Evolutionary conservation across 1,140 invertebrate species (phyloP), one percentile per base, ranked within the genome.

Genomic region (Meloidogyne hapla): DNA sequence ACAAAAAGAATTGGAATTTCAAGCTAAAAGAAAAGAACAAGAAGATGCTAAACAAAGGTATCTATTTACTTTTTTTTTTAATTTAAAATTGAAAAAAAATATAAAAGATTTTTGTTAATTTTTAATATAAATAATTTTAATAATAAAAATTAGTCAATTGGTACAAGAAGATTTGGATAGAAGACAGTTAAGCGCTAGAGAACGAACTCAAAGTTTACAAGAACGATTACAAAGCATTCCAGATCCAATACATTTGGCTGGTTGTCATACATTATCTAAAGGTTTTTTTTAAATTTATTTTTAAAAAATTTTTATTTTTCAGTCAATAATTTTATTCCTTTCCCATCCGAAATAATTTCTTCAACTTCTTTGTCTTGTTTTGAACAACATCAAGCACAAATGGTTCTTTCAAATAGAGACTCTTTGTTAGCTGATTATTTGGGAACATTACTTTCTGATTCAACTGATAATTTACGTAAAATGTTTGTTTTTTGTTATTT

Each of bases 181-280:
- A 45, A 74, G 75, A 65, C 80, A 72, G 42, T 74, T 61, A 26
- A 45, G 48, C 25, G 79, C 68, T 64, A 75, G 56, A 13, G 63
- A 48, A 73, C 62, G 25, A 21, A 48, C 56, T 21, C 26, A 69
- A 18, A 62, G 33, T 62, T 18, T 80, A 26, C 23, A 70, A 15
- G 38, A 67, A 10, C 42, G 45, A 23, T 25, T 77, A 33, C 61
- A 72, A 56, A 63, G 38, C 28, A 38, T 77, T 45, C 82, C 82
- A 23, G 82, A 81, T 68, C 80, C 80, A 8, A 38, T 83, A 18
- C 80, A 81, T 75, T 65, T 81, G 45, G 78, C 72, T 26, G 75
- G 38, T 15, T 80, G 78, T 26, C 79, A 80, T 33, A 80, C 79
- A 21, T 61, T 80, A 33, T 82, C 79, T 21, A 80, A 80, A 81